These are phyloP conservation scores for Azemiops feae DNA, from an alignment of 2,113 vertebrate genomes.

Conservation along the genomic window DNA sequence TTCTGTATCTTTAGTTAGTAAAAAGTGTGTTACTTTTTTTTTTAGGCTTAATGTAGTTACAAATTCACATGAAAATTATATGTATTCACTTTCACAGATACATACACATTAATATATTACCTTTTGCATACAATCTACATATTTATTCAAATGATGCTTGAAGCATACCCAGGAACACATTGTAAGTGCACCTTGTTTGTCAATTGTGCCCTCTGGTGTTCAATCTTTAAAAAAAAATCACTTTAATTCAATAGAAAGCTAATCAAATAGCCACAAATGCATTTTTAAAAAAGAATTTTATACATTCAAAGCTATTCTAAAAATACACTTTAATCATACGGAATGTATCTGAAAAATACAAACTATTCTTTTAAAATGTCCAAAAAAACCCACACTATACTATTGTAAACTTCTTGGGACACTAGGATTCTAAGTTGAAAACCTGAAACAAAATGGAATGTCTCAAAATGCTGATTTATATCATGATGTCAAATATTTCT, in stretches of 20 bases:
- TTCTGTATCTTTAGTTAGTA: background rate
- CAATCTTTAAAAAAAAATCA: background rate
- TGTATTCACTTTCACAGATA: background rate
- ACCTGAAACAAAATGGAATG: background rate
- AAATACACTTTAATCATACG: background rate
- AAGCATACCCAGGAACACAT: background rate
- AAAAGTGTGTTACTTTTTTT: background rate
- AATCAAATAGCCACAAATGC: background rate
- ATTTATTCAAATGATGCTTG: background rate
- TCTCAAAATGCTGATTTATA: background rate
- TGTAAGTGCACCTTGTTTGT: background rate
- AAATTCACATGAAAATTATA: background rate
- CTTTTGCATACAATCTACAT: background rate
- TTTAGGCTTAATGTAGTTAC: background rate
- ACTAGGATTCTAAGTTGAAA: background rate
- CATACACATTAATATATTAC: background rate
- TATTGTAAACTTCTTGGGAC: background rate
- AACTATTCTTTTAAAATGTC: background rate
- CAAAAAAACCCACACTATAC: background rate
- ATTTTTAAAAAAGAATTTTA: background rate
- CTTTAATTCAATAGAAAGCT: background rate
- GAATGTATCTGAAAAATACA: background rate
- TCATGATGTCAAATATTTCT: background rate
- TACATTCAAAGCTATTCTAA: background rate
- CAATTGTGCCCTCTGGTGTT: slow-evolving; percentile 59